Percentiles rank a stretch among this genome's conserved stretches.
These are phyloP conservation scores for Tanaodytes sp. DNA, from an alignment of 2,888 invertebrate genomes.

Conservation along the genomic window DNA sequence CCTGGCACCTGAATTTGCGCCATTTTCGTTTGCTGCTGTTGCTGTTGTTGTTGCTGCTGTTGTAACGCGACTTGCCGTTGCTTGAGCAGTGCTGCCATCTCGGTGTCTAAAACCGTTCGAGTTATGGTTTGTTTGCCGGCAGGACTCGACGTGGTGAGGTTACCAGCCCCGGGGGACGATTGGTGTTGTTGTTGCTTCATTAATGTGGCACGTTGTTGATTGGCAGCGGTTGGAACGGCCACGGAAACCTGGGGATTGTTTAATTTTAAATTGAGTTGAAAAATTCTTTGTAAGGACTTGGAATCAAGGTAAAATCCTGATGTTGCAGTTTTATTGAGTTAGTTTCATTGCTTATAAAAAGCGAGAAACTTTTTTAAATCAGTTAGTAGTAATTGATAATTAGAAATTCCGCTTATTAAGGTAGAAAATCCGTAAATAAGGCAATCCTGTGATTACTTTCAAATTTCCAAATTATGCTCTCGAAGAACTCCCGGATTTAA, in stretches of 20 bases:
- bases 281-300: no score
- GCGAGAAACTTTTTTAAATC: no score
- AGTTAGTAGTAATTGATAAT: no score
- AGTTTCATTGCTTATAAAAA: no score
- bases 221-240: constrained; percentile 62
- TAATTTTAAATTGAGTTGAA: no score
- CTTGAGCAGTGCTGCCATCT: constrained; percentile 77
- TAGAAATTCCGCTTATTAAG: no score
- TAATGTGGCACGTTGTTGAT: constrained; percentile 65
- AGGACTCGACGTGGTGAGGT: constrained; percentile 51
- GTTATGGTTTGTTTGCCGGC: constrained; percentile 73
- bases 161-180: constrained; percentile 50
- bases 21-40: constrained; percentile 70
- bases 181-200: constrained; percentile 63
- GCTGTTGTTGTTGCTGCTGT: constrained; percentile 68
- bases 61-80: constrained; percentile 72
- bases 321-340: no score
- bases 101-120: constrained; percentile 76
- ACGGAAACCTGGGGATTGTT: constrained; percentile 69
- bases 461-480: no score
- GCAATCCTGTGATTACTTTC: no score
- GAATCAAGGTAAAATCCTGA: no score
- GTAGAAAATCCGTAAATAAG: no score
- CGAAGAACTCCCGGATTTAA: no score
- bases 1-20: constrained; percentile 70